phyloP scores from a whole-genome alignment of 2,113 vertebrate species.

The Loxodonta africana region DNA sequence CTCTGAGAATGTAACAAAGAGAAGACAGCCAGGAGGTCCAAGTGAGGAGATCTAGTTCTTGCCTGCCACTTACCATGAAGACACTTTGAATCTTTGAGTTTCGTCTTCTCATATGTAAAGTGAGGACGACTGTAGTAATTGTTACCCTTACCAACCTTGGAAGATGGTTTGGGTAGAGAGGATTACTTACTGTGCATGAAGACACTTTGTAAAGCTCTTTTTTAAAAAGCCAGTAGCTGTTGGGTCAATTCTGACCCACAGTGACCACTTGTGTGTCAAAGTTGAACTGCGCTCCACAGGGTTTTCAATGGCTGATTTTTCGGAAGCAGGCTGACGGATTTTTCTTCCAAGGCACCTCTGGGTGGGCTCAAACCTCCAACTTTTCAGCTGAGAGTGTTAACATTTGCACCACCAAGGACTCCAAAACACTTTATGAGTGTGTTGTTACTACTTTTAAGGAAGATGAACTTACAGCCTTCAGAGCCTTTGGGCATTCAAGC shows the following conservation, averaged over 20 bases:
- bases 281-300: too few species aligned
- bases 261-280: too few species aligned
- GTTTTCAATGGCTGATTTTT: too few species aligned
- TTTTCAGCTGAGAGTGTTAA: too few species aligned
- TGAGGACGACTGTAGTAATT: not conserved
- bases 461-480: not conserved
- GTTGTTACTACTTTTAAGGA: not conserved
- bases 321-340: too few species aligned
- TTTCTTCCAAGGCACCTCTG: too few species aligned
- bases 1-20: not conserved
- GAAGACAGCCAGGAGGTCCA: fast-evolving
- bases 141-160: not conserved
- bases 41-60: not conserved
- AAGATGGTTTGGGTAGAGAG: not conserved
- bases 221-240: too few species aligned
- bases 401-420: too few species aligned
- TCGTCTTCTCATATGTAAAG: not conserved
- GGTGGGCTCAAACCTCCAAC: too few species aligned
- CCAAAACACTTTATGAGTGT: not conserved
- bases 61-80: not conserved
- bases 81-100: not conserved
- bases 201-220: not conserved
- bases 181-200: not conserved
- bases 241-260: too few species aligned
- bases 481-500: not conserved